Percentiles rank a stretch among this genome's conserved stretches.
These are phyloP conservation scores for Epirrhoe alternata DNA, from an alignment of 2,888 invertebrate genomes.

Conservation along the genomic window DNA sequence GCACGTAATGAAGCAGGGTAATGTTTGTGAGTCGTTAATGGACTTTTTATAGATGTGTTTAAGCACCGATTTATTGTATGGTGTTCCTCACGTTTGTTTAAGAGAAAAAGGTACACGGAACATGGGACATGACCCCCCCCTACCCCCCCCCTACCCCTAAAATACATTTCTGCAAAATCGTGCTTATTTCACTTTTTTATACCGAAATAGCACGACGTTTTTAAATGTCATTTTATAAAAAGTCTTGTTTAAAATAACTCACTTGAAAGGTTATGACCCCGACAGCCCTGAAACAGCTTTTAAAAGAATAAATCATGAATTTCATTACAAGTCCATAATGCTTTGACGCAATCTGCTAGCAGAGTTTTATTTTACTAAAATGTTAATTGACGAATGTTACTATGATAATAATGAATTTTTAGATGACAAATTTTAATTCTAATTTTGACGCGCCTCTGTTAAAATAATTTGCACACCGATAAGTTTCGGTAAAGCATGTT, in stretches of 20 bases:
- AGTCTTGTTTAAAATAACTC: conserved; percentile 22
- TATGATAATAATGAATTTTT: too few species aligned
- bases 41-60: conserved; percentile 47
- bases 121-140: too few species aligned
- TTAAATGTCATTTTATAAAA: too few species aligned
- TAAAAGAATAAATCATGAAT: conserved; percentile 11
- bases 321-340: background rate
- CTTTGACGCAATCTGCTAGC: background rate
- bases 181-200: too few species aligned
- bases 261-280: conserved; percentile 26
- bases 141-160: too few species aligned
- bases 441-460: too few species aligned
- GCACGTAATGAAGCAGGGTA: conserved; percentile 50
- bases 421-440: too few species aligned
- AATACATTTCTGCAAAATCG: too few species aligned
- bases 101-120: conserved; percentile 22
- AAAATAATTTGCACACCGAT: too few species aligned
- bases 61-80: conserved; percentile 43
- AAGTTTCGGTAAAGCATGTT: too few species aligned
- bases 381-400: too few species aligned
- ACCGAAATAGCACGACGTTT: too few species aligned
- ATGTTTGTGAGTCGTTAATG: conserved; percentile 48
- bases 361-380: background rate
- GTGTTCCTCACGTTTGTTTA: conserved; percentile 16
- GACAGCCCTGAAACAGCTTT: conserved; percentile 20